phyloP scores from a whole-genome alignment of 2,888 invertebrate species.

The Mystacides longicornis region DNA sequence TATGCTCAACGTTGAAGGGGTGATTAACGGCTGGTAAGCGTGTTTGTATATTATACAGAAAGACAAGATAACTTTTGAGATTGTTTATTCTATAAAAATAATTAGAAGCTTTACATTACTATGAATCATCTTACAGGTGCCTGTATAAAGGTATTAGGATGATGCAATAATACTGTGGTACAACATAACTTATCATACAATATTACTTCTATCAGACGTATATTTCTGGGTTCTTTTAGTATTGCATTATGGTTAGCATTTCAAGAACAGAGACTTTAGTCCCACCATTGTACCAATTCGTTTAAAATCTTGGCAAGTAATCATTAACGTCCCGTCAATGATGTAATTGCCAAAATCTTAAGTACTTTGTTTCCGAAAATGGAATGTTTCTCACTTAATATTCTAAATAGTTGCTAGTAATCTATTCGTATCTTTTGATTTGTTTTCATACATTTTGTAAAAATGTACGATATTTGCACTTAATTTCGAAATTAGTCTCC shows the following conservation, averaged over 20 bases:
- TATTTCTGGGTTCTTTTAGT: not conserved
- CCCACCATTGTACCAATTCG: constrained; percentile 21
- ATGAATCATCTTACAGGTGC: not conserved
- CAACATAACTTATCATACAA: not conserved
- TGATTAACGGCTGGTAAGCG: constrained; percentile 76
- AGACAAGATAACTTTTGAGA: not conserved
- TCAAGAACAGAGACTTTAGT: constrained; percentile 19
- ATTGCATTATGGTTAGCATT: constrained; percentile 1
- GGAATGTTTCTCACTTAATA: not conserved
- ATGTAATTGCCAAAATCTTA: constrained; percentile 24
- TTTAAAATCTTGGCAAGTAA: constrained; percentile 26
- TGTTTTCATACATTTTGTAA: no score
- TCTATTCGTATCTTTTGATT: not conserved
- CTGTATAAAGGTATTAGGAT: no score
- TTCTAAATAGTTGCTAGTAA: not conserved
- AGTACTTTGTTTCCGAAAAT: constrained; percentile 6
- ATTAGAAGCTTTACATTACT: constrained; percentile 7
- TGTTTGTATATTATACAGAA: not conserved
- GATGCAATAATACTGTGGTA: not conserved
- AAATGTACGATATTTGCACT: no score
- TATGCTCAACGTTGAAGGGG: constrained; percentile 85
- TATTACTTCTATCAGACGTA: not conserved
- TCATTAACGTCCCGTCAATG: constrained; percentile 24
- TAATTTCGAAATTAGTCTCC: no score
- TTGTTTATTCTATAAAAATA: constrained; percentile 4